Percentiles rank a stretch among this genome's conserved stretches.
phyloP scores from a whole-genome alignment of 1,140 invertebrate species.

The Venturia canescens region DNA sequence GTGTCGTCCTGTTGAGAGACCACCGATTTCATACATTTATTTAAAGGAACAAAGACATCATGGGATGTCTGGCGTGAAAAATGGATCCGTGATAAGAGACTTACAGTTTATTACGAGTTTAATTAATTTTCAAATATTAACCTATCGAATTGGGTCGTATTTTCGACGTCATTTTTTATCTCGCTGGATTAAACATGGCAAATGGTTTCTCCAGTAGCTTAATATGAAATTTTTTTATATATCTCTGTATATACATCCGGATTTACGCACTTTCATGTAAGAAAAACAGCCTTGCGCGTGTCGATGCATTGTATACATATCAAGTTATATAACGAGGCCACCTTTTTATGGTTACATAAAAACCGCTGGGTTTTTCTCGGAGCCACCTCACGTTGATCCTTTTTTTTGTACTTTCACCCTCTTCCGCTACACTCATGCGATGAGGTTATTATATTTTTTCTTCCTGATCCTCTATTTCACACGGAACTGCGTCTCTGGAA shows the following conservation, averaged over 20 bases:
- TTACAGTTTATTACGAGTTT: no score
- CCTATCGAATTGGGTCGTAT: no score
- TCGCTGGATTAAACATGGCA: no score
- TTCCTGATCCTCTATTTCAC: background rate
- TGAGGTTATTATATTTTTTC: conserved; percentile 3
- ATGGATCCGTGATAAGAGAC: no score
- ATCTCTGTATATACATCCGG: background rate
- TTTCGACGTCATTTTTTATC: no score
- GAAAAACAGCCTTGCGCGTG: conserved; percentile 24
- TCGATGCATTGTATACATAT: conserved; percentile 13
- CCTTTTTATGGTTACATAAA: conserved; percentile 24
- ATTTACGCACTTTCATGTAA: background rate
- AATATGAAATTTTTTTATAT: background rate
- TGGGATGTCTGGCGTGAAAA: no score
- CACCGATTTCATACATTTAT: no score
- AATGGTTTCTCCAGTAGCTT: background rate
- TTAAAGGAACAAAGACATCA: no score
- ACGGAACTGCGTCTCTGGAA: background rate
- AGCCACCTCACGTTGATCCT: background rate
- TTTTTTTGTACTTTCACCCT: background rate
- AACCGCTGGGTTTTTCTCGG: background rate
- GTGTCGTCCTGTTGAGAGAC: no score
- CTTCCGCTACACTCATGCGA: background rate
- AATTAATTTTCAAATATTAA: no score
- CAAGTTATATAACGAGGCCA: background rate